These are phyloP conservation scores for Sebastes hubbsi DNA, from an alignment of 2,797 vertebrate genomes.

Conservation along the genomic window DNA sequence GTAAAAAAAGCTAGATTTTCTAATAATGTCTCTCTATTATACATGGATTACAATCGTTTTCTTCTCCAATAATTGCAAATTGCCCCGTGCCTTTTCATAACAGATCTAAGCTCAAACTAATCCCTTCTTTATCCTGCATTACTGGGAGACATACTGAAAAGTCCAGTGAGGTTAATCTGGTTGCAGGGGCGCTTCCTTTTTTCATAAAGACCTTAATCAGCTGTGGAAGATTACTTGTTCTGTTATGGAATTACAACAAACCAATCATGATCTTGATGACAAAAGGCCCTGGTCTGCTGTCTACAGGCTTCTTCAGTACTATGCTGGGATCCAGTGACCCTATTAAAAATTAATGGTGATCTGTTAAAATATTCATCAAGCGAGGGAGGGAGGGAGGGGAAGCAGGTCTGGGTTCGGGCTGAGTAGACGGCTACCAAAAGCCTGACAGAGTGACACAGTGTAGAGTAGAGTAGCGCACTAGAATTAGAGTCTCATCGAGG, in stretches of 20 bases:
- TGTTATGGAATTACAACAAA: conserved; percentile 19
- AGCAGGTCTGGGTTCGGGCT: conserved; percentile 1
- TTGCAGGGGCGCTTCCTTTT: not conserved
- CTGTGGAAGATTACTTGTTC: conserved; percentile 18
- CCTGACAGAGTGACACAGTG: conserved; percentile 15
- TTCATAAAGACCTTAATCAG: conserved; percentile 37
- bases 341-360: conserved; percentile 70
- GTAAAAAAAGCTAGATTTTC: not conserved
- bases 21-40: not conserved
- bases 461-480: not conserved
- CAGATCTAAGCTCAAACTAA: not conserved
- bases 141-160: conserved; percentile 3
- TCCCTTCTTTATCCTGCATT: conserved; percentile 1
- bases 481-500: conserved; percentile 14
- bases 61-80: not conserved
- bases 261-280: conserved; percentile 12
- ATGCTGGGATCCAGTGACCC: conserved; percentile 48
- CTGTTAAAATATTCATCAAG: conserved; percentile 74
- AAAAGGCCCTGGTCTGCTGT: conserved; percentile 22
- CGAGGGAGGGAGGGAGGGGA: not conserved
- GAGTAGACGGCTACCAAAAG: conserved; percentile 24
- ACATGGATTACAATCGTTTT: not conserved
- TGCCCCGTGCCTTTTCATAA: not conserved
- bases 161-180: conserved; percentile 13
- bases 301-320: conserved; percentile 18